Evolutionary conservation across 2,113 vertebrate species (phyloP).

Genomic region (Spilogale gracilis): DNA sequence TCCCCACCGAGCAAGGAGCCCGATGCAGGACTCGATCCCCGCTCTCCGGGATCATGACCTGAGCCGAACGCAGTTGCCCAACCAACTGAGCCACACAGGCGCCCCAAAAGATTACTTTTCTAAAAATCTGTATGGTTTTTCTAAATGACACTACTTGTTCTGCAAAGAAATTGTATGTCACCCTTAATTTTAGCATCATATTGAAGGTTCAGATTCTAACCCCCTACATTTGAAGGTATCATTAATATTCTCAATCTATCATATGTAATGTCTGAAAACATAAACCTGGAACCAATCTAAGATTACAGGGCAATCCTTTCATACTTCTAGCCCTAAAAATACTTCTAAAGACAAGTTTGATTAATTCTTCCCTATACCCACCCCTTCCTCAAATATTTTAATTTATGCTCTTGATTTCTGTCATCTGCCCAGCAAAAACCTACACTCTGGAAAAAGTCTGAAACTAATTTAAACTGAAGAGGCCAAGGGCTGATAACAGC

Average conservation of each 20-base stretch:
- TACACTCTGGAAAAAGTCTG: neutral
- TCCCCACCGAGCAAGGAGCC: too few species aligned
- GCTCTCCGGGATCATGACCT: too few species aligned
- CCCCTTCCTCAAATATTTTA: neutral
- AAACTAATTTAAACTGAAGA: neutral
- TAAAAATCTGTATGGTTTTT: slow-evolving; percentile 36
- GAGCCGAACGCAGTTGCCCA: too few species aligned
- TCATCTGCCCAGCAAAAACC: neutral
- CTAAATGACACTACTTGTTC: neutral
- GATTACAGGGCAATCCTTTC: neutral
- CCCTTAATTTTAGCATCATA: slow-evolving; percentile 11
- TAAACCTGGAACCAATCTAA: slow-evolving; percentile 7
- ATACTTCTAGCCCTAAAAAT: neutral
- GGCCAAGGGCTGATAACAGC: neutral
- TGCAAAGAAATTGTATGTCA: neutral
- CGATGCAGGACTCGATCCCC: too few species aligned
- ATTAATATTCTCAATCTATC: neutral
- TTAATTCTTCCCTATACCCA: neutral
- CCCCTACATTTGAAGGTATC: neutral
- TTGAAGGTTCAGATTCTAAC: neutral
- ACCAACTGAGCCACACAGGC: too few species aligned
- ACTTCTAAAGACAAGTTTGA: neutral
- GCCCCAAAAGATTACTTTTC: neutral
- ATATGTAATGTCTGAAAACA: neutral
- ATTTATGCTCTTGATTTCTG: neutral